Base-by-base conservation (phyloP, 2,888 invertebrate species). In the Synergus japonicus region DNA sequence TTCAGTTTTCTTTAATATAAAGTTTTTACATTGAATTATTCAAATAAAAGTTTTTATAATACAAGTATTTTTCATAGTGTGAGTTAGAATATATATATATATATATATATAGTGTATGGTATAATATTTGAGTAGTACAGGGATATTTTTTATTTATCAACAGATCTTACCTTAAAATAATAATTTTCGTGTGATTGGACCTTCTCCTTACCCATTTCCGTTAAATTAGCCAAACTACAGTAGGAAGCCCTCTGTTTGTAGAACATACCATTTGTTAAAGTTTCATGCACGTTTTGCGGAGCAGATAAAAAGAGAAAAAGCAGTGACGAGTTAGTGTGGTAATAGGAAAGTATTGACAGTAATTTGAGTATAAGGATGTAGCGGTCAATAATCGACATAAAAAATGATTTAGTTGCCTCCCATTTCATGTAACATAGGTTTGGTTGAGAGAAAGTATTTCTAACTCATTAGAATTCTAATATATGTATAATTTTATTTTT, bases 211-310 rank as follows among this genome's bases (percentile, higher is more conserved):
- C 88, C 86, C 83, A 85, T 84, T 84, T 88, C 82, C 84, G 90
- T 88, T 89, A 90, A 87, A 88, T 90, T 90, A 88, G 91, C 91
- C 91, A 92, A 90, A 89, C 89, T 91, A 91, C 89, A 89, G 89
- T 90, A 91, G 88, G 91, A 92, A 87, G 91, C 91, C 85, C 91
- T 89, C 91, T 92, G 89, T 88, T 81, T 81, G 81, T 81, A 82
- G 81, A 80, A 73, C 79, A 80, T 81, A 65, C 46, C 43, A 69
- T 46, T 69, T 54, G 46, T 76, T 78, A 37, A 80, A 79, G 83
- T 87, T 84, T 88, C 88, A 88, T 88, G 88, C 88, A 88, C 85
- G 85, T 85, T 78, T 81, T 85, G 80, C 79, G 85, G 82, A 82
- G 82, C 29, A 76, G 76, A 49, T 58, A 63, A 87, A 87, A 87